phyloP scores from a whole-genome alignment of 2,888 invertebrate genomes.

The Panopea generosa region DNA sequence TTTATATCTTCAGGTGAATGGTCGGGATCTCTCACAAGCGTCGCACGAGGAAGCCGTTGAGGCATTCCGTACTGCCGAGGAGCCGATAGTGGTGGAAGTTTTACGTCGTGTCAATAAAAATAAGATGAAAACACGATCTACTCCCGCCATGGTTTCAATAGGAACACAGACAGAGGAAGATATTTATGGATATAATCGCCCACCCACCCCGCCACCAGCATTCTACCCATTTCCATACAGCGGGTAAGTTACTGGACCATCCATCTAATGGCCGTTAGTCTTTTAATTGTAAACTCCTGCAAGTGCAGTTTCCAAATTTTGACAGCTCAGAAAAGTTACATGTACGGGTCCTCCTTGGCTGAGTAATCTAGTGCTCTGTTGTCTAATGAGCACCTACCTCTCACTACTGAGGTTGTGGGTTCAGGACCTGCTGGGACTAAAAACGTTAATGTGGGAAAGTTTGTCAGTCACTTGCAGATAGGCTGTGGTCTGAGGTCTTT shows the following conservation, averaged over 20 bases:
- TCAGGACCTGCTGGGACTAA: no score
- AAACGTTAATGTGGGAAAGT: no score
- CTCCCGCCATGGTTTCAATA: constrained; percentile 82
- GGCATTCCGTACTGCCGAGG: constrained; percentile 84
- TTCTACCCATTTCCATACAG: constrained; percentile 74
- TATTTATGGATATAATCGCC: constrained; percentile 79
- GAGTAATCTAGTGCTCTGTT: no score
- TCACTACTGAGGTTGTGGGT: no score
- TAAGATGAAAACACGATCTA: constrained; percentile 72
- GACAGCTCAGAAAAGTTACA: no score
- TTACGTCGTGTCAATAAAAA: constrained; percentile 80
- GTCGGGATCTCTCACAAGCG: constrained; percentile 84
- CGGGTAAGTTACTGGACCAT: constrained; percentile 80
- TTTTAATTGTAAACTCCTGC: no score
- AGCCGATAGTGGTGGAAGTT: constrained; percentile 85
- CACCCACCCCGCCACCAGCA: constrained; percentile 79
- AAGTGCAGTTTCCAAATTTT: no score
- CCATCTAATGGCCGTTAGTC: no score
- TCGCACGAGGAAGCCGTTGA: constrained; percentile 85
- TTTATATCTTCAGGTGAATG: constrained; percentile 83
- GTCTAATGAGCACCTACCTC: no score
- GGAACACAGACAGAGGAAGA: constrained; percentile 84
- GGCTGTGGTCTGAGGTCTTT: no score
- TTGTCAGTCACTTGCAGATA: no score
- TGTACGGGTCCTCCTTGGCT: no score